Base-by-base conservation (phyloP, 1,140 invertebrate species). In the Latrodectus geometricus region DNA sequence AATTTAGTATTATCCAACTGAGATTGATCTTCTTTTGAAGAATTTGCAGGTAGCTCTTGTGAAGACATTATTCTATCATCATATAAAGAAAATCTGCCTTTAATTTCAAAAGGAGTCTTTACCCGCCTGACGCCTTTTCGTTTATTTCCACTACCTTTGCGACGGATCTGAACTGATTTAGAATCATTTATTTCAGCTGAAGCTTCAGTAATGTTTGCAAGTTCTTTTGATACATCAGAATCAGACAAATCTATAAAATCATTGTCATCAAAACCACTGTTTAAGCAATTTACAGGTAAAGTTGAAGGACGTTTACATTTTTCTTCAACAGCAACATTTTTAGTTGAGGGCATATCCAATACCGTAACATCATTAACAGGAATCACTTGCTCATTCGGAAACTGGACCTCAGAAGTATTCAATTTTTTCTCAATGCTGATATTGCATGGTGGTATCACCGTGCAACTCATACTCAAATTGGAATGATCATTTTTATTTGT, bases 91-190 rank as follows among this genome's bases (percentile, higher is more conserved):
- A 97, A 93, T 85, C 96, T 93, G 15, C 92, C 91, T 5, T 95
- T 95, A 4, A 96, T 92, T 90, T 95, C 95, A 0, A 95, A 94
- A 0, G 96, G 95, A 0, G 96, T 96, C 90, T 96, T 96, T 4
- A 96, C 94, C 79, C 95, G 92, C 50, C 95, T 94, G 86, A 94
- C 94, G 17, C 68, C 85, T 17, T 80, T 79, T 3, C 54, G 69
- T 12, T 68, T 72, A 54, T 61, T 49, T 9, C 85, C 77, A 68
- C 85, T 80, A 23, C 77, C 77, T 21, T 80, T 79, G 49, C 85
- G 68, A 8, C 72, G 50, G 56, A 96, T 90, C 69, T 52, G 48
- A 14, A 50, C 65, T 21, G 52, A 8, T 77, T 54, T 66, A n/a
- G 23, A 15, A 52, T 20, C n/a, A 35, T 72, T 54, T 9, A 9